A percentile compares a stretch with the other conserved stretches of the same genome.
phyloP scores from a whole-genome alignment of 2,888 invertebrate species.

The Diaprepes abbreviatus region DNA sequence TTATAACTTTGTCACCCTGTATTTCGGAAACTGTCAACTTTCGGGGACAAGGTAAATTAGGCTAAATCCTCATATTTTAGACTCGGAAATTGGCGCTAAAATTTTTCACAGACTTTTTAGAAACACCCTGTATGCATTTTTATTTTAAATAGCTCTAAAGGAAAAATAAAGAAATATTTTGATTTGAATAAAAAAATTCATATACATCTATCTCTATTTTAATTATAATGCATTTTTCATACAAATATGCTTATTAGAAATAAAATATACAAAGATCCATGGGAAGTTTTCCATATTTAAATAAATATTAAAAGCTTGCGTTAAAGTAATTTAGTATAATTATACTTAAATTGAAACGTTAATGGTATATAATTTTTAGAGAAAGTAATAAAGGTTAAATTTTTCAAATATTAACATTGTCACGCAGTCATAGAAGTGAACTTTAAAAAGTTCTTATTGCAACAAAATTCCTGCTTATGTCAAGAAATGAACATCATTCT shows the following conservation, averaged over 20 bases:
- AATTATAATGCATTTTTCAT: conserved; percentile 5
- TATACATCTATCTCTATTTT: not conserved
- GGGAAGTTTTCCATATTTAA: conserved; percentile 5
- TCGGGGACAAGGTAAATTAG: too few relatives aligned
- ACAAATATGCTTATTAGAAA: not conserved
- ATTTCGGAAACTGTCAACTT: too few relatives aligned
- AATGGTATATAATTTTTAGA: not conserved
- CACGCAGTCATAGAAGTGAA: not conserved
- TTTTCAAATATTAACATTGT: conserved; percentile 14
- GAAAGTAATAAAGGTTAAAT: conserved; percentile 9
- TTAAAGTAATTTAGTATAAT: conserved; percentile 16
- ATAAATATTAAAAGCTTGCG: not conserved
- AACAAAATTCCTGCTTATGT: not conserved
- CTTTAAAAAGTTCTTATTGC: conserved; percentile 19
- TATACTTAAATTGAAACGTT: conserved; percentile 1
- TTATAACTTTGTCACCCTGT: too few relatives aligned
- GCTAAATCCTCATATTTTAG: too few relatives aligned
- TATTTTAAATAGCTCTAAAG: not conserved
- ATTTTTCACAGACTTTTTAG: too few relatives aligned
- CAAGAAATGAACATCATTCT: not conserved
- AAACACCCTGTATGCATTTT: not conserved
- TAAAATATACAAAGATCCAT: not conserved
- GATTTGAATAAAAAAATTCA: not conserved
- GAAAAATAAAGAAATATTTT: not conserved
- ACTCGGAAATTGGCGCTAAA: too few relatives aligned